phyloP scores from a whole-genome alignment of 2,888 invertebrate species.

The Tupiocoris notatus region DNA sequence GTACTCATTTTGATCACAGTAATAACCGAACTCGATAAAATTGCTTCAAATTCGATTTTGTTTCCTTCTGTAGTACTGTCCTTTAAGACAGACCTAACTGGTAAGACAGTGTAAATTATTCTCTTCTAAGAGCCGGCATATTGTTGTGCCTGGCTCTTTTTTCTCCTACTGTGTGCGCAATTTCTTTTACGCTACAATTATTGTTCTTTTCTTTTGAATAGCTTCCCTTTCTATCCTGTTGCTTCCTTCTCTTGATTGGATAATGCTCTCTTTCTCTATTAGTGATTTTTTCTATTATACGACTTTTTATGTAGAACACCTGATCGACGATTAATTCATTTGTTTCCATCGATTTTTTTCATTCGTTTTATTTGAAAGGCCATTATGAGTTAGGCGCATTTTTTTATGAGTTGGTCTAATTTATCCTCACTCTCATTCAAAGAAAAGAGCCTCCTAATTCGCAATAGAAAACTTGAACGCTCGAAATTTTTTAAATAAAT shows the following conservation, averaged over 20 bases:
- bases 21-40: not conserved
- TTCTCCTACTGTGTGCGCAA: constrained; percentile 29
- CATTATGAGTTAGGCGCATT: not conserved
- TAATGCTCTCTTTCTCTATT: constrained; percentile 21
- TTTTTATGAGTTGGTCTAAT: not conserved
- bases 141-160: constrained; percentile 32
- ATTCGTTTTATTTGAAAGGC: not conserved
- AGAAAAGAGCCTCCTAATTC: not conserved
- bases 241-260: constrained; percentile 33
- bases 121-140: constrained; percentile 30
- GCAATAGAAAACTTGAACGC: not conserved
- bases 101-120: constrained; percentile 38
- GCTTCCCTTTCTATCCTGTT: constrained; percentile 30
- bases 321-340: not conserved
- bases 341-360: not conserved
- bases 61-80: constrained; percentile 38
- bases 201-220: constrained; percentile 23
- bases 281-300: constrained; percentile 6
- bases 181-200: constrained; percentile 1
- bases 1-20: not conserved
- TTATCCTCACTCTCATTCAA: not conserved
- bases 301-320: constrained; percentile 17
- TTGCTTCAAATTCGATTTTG: constrained; percentile 26
- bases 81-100: constrained; percentile 37
- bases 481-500: too few species aligned